Base-by-base conservation (phyloP, 1,140 invertebrate genomes). In the Drosophila albomicans region DNA sequence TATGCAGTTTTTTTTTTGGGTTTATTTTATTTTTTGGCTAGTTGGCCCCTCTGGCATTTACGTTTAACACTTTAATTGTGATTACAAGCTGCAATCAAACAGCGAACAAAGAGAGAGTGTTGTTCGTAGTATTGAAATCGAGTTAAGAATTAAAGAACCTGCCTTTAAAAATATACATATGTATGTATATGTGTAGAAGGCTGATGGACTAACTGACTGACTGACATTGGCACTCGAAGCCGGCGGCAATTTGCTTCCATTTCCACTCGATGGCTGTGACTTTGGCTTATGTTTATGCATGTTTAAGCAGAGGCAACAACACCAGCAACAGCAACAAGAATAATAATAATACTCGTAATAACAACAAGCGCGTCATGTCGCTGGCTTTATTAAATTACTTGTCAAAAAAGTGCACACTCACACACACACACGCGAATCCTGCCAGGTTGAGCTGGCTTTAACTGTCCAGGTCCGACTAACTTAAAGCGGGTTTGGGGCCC, bases 311-410 rank as follows among this genome's bases (percentile, higher is more conserved):
- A 25, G 20, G 64, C 62, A 72, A 43, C 49, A 58, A 49, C 75
- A 69, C 32, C 62, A 79, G 62, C 80, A 79, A 74, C 79, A 75
- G 45, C 64, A 74, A 25, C 49, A 64, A 15, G 30, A 64, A 15
- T 10, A 38, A 25, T 43, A 64, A 15, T 41, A 64, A 15, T 10
- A 38, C 35, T 38, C 35, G 35, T 58, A 74, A 65, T 46, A 76
- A 72, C 65, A 85, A 70, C 78, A 81, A 80, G 66, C 84, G 80
- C 80, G 84, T 75, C 78, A 89, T 85, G 81, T 89, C 85, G 86
- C 78, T 89, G 78, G 84, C 84, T 89, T 89, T 89, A 89, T 89
- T 89, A 89, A 89, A 89, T 89, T 89, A 89, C 85, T 89, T 89
- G 85, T 89, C 85, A 89, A 89, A 89, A 89, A 89, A 89, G 81